A percentile compares a stretch with the other conserved stretches of the same genome.
Conservation (phyloP, 2,797 vertebrate genomes). For the Anas georgica region DNA sequence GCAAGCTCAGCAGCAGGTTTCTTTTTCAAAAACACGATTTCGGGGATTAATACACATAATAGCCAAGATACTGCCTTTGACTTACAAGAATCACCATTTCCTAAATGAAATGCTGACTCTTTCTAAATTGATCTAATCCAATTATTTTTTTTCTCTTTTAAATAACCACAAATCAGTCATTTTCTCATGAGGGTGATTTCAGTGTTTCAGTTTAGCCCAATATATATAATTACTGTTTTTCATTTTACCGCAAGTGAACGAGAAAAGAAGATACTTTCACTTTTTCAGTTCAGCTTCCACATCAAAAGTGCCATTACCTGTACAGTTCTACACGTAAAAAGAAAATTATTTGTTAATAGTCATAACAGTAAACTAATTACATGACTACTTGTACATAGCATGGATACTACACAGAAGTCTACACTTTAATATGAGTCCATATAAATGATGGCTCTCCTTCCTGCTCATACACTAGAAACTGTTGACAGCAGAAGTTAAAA, state of each 20-base stretch:
- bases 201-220: constrained; percentile 25
- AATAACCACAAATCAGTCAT: constrained; percentile 29
- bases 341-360: background rate
- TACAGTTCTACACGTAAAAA: background rate
- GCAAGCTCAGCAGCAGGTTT: background rate
- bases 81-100: background rate
- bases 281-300: background rate
- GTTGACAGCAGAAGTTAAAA: background rate
- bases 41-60: fast-evolving
- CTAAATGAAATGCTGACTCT: background rate
- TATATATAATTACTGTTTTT: background rate
- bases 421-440: background rate
- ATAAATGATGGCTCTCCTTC: background rate
- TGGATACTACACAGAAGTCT: background rate
- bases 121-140: background rate
- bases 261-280: constrained; percentile 11
- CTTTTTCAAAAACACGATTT: background rate
- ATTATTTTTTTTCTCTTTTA: constrained; percentile 11
- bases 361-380: background rate
- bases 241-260: background rate
- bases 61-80: background rate
- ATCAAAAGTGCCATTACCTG: background rate
- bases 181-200: background rate
- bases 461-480: background rate
- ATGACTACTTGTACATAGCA: background rate